Evolutionary conservation across 2,888 invertebrate species (phyloP).

Genomic region (Corbicula japonica): DNA sequence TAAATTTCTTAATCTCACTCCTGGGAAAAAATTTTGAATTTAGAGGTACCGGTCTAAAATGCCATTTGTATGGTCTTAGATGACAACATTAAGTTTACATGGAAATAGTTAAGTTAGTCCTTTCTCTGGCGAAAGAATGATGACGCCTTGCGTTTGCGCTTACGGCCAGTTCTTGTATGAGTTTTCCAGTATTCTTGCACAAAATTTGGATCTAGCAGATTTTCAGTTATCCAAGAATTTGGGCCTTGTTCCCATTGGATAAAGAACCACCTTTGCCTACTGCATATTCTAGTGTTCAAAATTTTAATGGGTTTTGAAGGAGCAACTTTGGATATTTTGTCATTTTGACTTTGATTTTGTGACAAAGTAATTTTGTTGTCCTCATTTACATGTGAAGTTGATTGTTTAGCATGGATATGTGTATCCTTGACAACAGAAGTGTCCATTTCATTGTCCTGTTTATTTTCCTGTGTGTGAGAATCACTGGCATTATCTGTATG

Average conservation of each 20-base stretch:
- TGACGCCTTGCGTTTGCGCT: background rate
- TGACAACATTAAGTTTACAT: slow-evolving; percentile 8
- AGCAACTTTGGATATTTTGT: too few species aligned
- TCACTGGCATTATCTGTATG: too few species aligned
- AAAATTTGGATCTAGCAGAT: background rate
- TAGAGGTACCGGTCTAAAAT: slow-evolving; percentile 6
- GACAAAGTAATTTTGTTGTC: background rate
- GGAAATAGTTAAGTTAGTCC: background rate
- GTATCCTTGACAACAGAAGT: too few species aligned
- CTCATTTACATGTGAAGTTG: too few species aligned
- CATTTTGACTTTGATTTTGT: background rate
- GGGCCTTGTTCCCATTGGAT: background rate
- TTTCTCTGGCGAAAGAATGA: background rate
- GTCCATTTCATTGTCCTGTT: too few species aligned
- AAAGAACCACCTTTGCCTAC: background rate
- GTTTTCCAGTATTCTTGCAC: background rate
- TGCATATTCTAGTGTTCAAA: too few species aligned
- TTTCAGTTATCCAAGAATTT: background rate
- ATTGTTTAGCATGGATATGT: too few species aligned
- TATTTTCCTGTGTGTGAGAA: too few species aligned
- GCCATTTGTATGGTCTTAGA: too few species aligned
- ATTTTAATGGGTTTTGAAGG: too few species aligned
- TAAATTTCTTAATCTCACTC: too few species aligned
- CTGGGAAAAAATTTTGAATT: too few species aligned
- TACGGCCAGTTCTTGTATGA: background rate